A percentile compares a stretch with the other conserved stretches of the same genome.
Conservation (phyloP, 2,113 vertebrate genomes). For the Leptobrachium leishanense region DNA sequence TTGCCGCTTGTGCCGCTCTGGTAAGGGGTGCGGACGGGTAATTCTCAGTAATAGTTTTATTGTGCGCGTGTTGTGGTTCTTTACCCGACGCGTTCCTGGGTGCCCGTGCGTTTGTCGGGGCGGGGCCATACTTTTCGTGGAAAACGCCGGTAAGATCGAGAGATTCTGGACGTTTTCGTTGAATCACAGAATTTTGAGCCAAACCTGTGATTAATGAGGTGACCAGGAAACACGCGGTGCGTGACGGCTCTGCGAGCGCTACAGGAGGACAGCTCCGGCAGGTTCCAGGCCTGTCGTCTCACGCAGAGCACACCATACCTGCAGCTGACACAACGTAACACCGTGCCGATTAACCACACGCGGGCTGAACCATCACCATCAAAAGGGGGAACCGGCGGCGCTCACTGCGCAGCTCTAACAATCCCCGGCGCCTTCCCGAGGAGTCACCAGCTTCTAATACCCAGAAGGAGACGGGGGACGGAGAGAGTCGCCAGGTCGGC, state of each 20-base stretch:
- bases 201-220: no score
- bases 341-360: slow-evolving; percentile 16
- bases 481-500: no score
- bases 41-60: background rate
- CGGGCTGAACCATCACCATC: slow-evolving; percentile 24
- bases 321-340: slow-evolving; percentile 13
- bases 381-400: slow-evolving; percentile 11
- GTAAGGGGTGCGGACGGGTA: background rate
- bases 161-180: no score
- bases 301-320: background rate
- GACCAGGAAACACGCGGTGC: no score
- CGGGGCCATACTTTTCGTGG: no score
- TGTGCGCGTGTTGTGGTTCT: background rate
- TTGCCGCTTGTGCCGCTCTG: no score
- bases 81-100: background rate
- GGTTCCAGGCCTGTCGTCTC: background rate
- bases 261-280: background rate
- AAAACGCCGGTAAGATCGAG: no score
- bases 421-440: background rate
- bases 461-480: background rate
- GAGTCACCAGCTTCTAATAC: slow-evolving; percentile 3
- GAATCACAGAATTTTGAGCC: no score
- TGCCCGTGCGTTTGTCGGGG: slow-evolving; percentile 14
- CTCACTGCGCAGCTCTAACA: background rate
- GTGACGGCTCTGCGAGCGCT: no score